Conservation (phyloP, 2,113 vertebrate species). For the Tetrax tetrax region DNA sequence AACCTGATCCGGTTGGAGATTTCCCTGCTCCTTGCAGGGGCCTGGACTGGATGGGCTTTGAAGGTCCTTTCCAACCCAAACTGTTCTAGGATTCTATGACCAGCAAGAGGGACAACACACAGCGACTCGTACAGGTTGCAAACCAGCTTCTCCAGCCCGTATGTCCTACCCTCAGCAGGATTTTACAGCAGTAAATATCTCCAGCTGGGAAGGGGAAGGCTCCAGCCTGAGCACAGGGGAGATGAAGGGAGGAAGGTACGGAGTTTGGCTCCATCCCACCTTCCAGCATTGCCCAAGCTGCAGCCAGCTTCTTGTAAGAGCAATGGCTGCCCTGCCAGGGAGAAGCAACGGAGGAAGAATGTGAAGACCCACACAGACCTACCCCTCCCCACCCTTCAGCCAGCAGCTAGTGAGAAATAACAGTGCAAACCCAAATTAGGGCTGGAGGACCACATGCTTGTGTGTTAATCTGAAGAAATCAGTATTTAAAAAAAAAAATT, state of each 20-base stretch:
- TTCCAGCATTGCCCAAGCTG: background rate
- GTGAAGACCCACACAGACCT: background rate
- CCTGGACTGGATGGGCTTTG: too few relatives aligned
- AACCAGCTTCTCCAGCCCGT: background rate
- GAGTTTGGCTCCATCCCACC: background rate
- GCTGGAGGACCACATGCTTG: rapidly evolving
- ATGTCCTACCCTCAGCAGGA: background rate
- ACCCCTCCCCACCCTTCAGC: background rate
- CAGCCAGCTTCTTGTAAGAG: background rate
- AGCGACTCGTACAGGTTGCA: rapidly evolving
- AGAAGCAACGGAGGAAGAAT: background rate
- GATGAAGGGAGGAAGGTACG: background rate
- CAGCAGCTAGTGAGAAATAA: background rate
- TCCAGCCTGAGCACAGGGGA: background rate
- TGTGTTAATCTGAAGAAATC: background rate
- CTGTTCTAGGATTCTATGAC: background rate
- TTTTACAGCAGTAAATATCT: background rate
- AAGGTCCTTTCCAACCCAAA: too few relatives aligned
- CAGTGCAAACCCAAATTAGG: background rate
- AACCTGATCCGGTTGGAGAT: too few relatives aligned
- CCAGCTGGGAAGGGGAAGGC: background rate
- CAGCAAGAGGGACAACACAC: background rate
- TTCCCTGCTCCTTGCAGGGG: too few relatives aligned
- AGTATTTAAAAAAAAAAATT: background rate
- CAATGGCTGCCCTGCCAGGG: background rate